A percentile compares a stretch with the other conserved stretches of the same genome.
Conservation (phyloP, 2,888 invertebrate genomes). For the Euplagia quadripunctaria region DNA sequence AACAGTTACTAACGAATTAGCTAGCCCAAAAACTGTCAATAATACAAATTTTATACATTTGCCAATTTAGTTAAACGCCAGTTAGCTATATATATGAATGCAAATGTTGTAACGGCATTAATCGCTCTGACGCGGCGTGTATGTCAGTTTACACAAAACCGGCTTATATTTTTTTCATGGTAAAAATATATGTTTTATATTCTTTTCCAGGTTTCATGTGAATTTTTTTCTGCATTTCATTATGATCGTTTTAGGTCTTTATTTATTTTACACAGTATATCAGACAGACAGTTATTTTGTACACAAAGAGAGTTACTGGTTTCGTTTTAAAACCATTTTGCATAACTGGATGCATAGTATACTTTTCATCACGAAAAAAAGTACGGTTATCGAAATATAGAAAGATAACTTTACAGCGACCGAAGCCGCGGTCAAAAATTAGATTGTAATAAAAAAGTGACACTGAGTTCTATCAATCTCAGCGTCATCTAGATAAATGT, state of each 20-base stretch:
- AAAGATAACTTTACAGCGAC: neutral
- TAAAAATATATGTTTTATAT: too few species aligned
- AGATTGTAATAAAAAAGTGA: neutral
- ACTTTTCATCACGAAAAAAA: neutral
- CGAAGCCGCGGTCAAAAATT: neutral
- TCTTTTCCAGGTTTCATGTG: too few species aligned
- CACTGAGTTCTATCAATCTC: neutral
- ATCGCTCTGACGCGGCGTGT: too few species aligned
- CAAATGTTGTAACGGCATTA: too few species aligned
- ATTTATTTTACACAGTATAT: neutral
- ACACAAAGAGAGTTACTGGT: too few species aligned
- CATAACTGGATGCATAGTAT: neutral
- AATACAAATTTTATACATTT: neutral
- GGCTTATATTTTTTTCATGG: neutral
- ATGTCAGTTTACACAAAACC: neutral
- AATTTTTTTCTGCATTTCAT: neutral
- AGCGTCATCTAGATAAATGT: neutral
- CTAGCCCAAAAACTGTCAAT: neutral
- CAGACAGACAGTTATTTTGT: too few species aligned
- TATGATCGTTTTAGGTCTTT: neutral
- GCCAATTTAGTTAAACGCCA: too few species aligned
- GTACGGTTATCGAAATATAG: neutral
- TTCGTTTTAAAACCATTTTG: neutral
- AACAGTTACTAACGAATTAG: neutral
- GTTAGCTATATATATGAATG: too few species aligned